Evolutionary conservation across 2,888 invertebrate genomes (phyloP).

Genomic region (Sinotaia quadrata): DNA sequence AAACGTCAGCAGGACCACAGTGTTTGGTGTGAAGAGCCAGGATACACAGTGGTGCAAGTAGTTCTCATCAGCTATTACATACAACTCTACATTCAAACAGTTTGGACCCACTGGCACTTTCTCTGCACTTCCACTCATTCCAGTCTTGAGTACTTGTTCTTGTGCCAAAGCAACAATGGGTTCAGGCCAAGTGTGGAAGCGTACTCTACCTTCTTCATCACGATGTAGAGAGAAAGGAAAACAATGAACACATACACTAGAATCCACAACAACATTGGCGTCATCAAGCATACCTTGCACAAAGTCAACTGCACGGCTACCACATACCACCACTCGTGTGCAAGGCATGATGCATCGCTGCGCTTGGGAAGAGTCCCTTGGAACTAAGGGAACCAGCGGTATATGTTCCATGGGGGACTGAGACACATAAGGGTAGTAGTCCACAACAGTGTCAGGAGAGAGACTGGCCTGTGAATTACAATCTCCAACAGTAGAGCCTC

Average conservation of each 20-base stretch:
- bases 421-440: no score
- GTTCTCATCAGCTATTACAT: constrained; percentile 50
- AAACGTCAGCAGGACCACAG: constrained; percentile 55
- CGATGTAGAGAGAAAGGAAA: constrained; percentile 15
- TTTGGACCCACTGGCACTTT: background rate
- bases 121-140: background rate
- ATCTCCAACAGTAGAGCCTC: no score
- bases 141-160: background rate
- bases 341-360: constrained; percentile 1
- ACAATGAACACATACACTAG: constrained; percentile 11
- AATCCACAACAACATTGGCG: background rate
- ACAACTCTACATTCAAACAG: constrained; percentile 47
- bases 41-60: constrained; percentile 52
- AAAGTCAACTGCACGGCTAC: constrained; percentile 9
- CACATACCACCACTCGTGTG: constrained; percentile 14
- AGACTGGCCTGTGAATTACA: no score
- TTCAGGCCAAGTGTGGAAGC: background rate
- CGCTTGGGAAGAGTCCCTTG: background rate
- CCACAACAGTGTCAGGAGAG: no score
- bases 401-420: constrained; percentile 21
- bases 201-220: background rate
- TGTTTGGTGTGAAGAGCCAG: constrained; percentile 50
- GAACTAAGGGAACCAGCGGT: background rate
- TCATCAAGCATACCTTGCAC: constrained; percentile 9
- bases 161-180: background rate